Evolutionary conservation across 2,797 vertebrate species (phyloP), one percentile per base, ranked within the genome.

Genomic region (Sebastes reedi): DNA sequence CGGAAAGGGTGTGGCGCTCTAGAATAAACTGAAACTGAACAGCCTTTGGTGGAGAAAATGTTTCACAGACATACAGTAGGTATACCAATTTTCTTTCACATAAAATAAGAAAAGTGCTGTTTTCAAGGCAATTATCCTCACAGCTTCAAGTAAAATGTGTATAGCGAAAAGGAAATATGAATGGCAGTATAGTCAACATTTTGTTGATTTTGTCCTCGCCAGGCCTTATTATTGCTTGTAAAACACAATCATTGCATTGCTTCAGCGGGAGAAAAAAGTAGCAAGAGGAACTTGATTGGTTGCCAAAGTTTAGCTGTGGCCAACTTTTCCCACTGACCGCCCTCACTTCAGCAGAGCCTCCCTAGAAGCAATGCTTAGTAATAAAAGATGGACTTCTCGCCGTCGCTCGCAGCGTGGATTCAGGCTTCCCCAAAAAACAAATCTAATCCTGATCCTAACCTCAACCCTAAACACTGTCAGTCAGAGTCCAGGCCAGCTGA

Each of bases 331-430:
- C 18, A 14, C 60, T 58, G 75, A 70, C 39, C 36, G 6, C 59
- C 54, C 46, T 71, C 71, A 36, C 55, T 55, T 39, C 52, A 29
- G 62, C 67, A 5, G 8, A 71, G 20, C 9, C 60, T 61, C 20
- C 59, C 18, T 22, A 2, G 20, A 60, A 75, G 60, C 29, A 0
- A 12, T 8, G 58, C 71, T 76, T 16, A 14, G 55, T 46, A 60
- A 79, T 64, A 85, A 68, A 77, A 81, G 42, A 81, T 56, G 39
- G 42, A 64, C 56, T 60, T 72, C 20, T 72, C 20, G 65, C 58
- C 14, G 66, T 66, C 16, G 54, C 67, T 69, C 1, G 67, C 42
- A 73, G 70, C 30, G 9, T 46, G 18, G 46, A 75, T 70, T 76
- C 61, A 52, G 69, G 46, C 8, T 24, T 64, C 7, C 59, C 13